These are phyloP conservation scores for Dermatophagoides farinae DNA, from an alignment of 1,140 invertebrate species.

Conservation along the genomic window DNA sequence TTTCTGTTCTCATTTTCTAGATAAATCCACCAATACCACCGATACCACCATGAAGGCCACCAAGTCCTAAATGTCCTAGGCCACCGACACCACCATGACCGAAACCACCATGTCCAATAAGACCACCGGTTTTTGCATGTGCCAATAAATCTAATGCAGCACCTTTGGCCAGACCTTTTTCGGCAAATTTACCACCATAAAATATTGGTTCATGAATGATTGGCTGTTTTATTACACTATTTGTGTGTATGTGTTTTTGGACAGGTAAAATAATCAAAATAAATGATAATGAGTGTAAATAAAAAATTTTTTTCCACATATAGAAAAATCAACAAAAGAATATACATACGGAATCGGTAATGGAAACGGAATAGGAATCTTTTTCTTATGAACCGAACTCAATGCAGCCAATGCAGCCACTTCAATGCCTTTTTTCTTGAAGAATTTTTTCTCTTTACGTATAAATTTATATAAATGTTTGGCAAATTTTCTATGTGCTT, in stretches of 20 bases:
- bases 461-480: conserved; percentile 1
- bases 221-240: neutral
- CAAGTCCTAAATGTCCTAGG: neutral
- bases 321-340: neutral
- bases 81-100: neutral
- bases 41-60: neutral
- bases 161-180: neutral
- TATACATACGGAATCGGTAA: neutral
- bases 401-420: neutral
- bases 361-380: conserved; percentile 1
- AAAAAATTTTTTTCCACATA: too few species aligned
- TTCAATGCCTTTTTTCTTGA: conserved; percentile 1
- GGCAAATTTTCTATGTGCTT: neutral
- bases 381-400: neutral
- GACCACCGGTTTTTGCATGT: neutral
- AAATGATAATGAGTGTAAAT: neutral
- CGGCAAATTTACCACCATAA: neutral
- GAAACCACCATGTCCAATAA: neutral
- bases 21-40: neutral
- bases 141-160: neutral
- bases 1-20: too few species aligned
- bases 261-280: neutral
- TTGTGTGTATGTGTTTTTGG: too few species aligned
- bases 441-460: conserved; percentile 1
- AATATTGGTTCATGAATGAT: conserved; percentile 5